Evolutionary conservation across 2,797 vertebrate genomes (phyloP).

Genomic region (Agapornis canus): DNA sequence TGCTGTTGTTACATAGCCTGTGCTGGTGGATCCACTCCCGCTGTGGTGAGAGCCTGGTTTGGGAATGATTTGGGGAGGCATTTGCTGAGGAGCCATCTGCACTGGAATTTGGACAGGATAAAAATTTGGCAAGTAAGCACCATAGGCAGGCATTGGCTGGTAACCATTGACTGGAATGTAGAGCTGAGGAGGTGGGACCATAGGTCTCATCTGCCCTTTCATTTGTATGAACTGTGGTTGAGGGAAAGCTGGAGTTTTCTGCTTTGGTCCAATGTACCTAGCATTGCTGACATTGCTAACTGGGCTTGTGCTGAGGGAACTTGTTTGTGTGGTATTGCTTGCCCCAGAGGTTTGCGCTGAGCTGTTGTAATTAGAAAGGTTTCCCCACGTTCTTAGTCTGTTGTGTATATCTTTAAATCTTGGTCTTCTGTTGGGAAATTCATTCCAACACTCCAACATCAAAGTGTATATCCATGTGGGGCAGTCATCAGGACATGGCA

Average conservation of each 20-base stretch:
- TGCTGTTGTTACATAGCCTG: conserved; percentile 92
- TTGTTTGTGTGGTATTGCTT: conserved; percentile 95
- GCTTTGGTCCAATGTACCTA: conserved; percentile 90
- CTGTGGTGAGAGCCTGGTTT: conserved; percentile 94
- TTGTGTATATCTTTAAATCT: conserved; percentile 95
- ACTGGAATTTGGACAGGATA: conserved; percentile 95
- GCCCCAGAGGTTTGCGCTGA: conserved; percentile 93
- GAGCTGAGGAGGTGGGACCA: conserved; percentile 90
- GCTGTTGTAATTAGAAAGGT: conserved; percentile 89
- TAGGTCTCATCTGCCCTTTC: conserved; percentile 90
- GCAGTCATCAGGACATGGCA: conserved; percentile 93
- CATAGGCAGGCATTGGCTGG: conserved; percentile 91
- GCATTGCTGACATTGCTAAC: conserved; percentile 90
- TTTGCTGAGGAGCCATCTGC: conserved; percentile 90
- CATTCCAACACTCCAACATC: conserved; percentile 96
- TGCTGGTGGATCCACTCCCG: conserved; percentile 95
- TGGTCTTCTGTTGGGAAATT: conserved; percentile 90
- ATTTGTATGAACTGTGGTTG: conserved; percentile 92
- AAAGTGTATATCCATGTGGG: conserved; percentile 92
- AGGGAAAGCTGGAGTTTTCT: conserved; percentile 87
- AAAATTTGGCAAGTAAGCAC: conserved; percentile 93
- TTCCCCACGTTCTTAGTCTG: conserved; percentile 92
- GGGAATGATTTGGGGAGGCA: conserved; percentile 84
- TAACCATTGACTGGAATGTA: conserved; percentile 98
- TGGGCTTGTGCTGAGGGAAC: conserved; percentile 95